Base-by-base conservation (phyloP, 92 coral and sea anemone genomes). In the Zoanthus sociatus region DNA sequence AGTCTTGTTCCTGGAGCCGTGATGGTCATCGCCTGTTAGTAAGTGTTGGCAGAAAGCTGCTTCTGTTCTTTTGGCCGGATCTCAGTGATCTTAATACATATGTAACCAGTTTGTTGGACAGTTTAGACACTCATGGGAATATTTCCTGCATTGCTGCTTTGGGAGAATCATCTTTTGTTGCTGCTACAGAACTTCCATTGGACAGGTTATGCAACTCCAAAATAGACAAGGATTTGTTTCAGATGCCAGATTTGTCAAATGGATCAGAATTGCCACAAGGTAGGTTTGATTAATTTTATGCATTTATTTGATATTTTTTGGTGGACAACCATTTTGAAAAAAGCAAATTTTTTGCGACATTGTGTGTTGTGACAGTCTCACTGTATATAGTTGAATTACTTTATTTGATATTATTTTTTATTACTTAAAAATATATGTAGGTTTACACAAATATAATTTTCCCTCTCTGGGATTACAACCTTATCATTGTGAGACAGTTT, bases 81-180 rank as follows among this genome's bases (percentile, higher is more conserved):
- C 44, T 81, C 15, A 13, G 46, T 66, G 16, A 81, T 64, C 73
- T 81, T 75, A 21, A 47, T 31, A 66, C 64, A 21, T 64, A 44
- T 46, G 18, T 10, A 10, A 7, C 66, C 17, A 21, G 45, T 18
- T 21, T 67, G 42, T 64, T 55, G 75, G 85, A 64, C 45, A 81
- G 75, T 30, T 66, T 81, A n/a, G 63, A 64, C 45, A 81, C 75
- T 6, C 73, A 81, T 66, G 85, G 85, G 14, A 81, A 45, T 7
- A 81, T 81, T 20, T 46, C 85, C 1, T 11, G 45, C 85, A 81
- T 66, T 64, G 44, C 85, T 13, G 37, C 85, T 9, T 7, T 67
- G 14, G 85, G 76, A 44, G 56, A 45, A 18, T 66, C 75, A 15
- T 46, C 75, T 44, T 81, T 81, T 66, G 75, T 81, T 15, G 73